phyloP scores from a whole-genome alignment of 1,140 invertebrate species.

The Pogonognathellus flavescens region DNA sequence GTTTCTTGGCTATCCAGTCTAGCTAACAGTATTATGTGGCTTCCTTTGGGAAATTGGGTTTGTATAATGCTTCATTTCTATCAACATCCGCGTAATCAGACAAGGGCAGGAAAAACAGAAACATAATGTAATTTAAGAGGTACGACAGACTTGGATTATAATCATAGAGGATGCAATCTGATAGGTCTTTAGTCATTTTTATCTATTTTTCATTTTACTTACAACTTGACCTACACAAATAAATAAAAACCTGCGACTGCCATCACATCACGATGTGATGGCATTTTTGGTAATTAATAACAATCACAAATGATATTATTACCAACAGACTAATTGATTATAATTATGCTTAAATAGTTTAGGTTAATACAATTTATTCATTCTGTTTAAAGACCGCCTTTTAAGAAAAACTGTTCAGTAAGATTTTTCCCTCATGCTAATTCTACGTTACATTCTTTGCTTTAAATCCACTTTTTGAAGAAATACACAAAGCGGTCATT shows the following conservation, averaged over 20 bases:
- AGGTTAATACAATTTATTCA: too few species aligned
- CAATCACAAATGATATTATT: too few species aligned
- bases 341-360: too few species aligned
- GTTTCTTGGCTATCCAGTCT: not conserved
- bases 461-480: not conserved
- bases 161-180: not conserved
- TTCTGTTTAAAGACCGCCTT: too few species aligned
- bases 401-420: too few species aligned
- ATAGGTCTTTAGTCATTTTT: not conserved
- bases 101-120: not conserved
- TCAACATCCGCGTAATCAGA: not conserved
- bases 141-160: constrained; percentile 1
- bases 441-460: not conserved
- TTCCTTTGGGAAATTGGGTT: constrained; percentile 26
- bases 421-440: too few species aligned
- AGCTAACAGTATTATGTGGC: constrained; percentile 29
- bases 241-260: too few species aligned
- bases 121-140: not conserved
- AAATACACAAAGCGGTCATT: not conserved
- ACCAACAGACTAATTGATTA: too few species aligned
- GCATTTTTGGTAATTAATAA: too few species aligned
- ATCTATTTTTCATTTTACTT: too few species aligned
- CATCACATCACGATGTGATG: too few species aligned
- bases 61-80: not conserved
- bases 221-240: too few species aligned